Evolutionary conservation across 1,140 invertebrate species (phyloP).

Genomic region (Diorhabda carinulata): DNA sequence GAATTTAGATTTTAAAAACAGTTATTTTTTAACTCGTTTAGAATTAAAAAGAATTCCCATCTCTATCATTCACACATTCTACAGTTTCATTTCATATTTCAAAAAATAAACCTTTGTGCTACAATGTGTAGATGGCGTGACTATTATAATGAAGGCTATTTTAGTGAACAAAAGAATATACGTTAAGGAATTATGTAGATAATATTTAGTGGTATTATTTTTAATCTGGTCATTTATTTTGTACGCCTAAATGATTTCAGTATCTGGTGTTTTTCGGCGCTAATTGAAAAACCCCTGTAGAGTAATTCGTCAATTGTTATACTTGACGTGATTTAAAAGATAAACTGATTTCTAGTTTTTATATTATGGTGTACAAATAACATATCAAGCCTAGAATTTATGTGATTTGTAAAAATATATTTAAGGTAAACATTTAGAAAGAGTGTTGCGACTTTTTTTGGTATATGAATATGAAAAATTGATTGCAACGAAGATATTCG

Average conservation of each 20-base stretch:
- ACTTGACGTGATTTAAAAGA: not conserved
- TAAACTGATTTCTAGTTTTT: constrained; percentile 3
- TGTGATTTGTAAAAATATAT: not conserved
- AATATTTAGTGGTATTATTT: too few species aligned
- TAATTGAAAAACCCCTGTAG: not conserved
- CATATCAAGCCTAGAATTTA: constrained; percentile 11
- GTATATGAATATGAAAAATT: too few species aligned
- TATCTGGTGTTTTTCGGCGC: not conserved
- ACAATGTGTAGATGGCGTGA: too few species aligned
- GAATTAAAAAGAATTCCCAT: too few species aligned
- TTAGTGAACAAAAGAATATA: too few species aligned
- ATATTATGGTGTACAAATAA: constrained; percentile 12
- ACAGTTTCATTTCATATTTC: too few species aligned
- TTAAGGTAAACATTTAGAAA: not conserved
- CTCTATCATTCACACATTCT: too few species aligned
- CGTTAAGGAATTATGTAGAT: not conserved
- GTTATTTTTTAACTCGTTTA: too few species aligned
- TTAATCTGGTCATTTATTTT: not conserved
- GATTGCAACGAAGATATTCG: too few species aligned
- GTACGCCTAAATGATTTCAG: not conserved
- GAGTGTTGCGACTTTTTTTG: not conserved
- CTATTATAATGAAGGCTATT: too few species aligned
- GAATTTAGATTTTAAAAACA: too few species aligned
- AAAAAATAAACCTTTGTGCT: too few species aligned
- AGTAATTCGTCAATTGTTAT: not conserved